Percentiles rank a stretch among this genome's conserved stretches.
phyloP scores from a whole-genome alignment of 2,113 vertebrate genomes.

The Platycercus adscitus region DNA sequence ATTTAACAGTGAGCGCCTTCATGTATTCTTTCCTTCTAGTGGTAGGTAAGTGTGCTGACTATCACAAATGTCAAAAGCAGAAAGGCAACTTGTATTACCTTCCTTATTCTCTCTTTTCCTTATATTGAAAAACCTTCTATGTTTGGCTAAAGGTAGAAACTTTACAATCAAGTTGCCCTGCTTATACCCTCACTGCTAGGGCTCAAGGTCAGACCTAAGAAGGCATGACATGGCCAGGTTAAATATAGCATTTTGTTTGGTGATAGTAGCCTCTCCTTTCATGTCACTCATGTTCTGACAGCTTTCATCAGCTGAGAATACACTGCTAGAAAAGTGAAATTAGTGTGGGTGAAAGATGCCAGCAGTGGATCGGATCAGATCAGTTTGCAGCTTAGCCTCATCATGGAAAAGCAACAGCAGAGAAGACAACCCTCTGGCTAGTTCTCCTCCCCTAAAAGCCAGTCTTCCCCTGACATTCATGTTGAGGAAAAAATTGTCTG shows the following conservation, averaged over 20 bases:
- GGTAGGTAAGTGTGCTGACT: not conserved
- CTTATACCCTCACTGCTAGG: not conserved
- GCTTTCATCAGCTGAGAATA: conserved; percentile 34
- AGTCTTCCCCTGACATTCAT: not conserved
- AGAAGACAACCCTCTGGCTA: not conserved
- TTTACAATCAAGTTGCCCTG: not conserved
- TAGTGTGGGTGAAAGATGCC: conserved; percentile 7
- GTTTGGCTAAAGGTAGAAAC: not conserved
- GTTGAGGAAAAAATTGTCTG: not conserved
- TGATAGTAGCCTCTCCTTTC: conserved; percentile 20
- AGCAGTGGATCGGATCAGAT: not conserved
- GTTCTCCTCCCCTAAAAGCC: not conserved
- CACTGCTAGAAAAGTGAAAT: conserved; percentile 33
- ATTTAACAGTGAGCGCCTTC: not conserved
- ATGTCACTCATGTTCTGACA: conserved; percentile 22
- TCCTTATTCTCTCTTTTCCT: not conserved
- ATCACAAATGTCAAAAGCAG: conserved; percentile 6
- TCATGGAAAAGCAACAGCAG: not conserved
- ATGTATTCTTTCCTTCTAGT: not conserved
- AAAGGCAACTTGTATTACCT: not conserved
- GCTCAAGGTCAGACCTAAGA: conserved; percentile 37
- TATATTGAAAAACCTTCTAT: not conserved
- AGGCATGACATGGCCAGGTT: conserved; percentile 19
- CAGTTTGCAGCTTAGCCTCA: not conserved
- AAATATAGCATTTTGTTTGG: conserved; percentile 61